Evolutionary conservation across 2,888 invertebrate genomes (phyloP).

Genomic region (Thecocarcelia acutangulata): DNA sequence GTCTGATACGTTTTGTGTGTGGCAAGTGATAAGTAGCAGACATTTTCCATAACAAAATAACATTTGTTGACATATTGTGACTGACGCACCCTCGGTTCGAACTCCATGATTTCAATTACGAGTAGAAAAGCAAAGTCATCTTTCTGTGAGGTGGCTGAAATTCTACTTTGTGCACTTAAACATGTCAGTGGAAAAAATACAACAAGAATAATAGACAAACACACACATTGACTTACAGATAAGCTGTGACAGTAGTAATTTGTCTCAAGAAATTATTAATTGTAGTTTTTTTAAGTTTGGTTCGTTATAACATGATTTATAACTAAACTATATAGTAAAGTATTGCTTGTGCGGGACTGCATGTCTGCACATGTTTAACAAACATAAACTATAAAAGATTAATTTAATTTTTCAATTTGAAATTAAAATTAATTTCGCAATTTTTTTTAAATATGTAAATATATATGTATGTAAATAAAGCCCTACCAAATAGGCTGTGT

Average conservation of each 20-base stretch:
- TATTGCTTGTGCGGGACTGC: neutral
- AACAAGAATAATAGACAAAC: slow-evolving; percentile 1
- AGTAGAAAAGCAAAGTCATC: slow-evolving; percentile 1
- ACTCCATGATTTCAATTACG: slow-evolving; percentile 2
- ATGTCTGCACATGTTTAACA: neutral
- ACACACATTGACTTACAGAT: slow-evolving; percentile 65
- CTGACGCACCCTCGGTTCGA: slow-evolving; percentile 50
- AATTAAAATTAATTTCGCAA: slow-evolving; percentile 50
- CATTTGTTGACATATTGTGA: slow-evolving; percentile 11
- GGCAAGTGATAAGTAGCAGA: slow-evolving; percentile 65
- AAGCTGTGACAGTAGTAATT: slow-evolving; percentile 70
- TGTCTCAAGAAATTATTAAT: slow-evolving; percentile 56
- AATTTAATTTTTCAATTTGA: slow-evolving; percentile 3
- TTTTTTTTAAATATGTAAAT: neutral
- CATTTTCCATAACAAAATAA: slow-evolving; percentile 54
- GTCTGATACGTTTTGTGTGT: slow-evolving; percentile 36
- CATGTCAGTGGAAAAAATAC: neutral
- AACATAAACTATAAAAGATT: neutral
- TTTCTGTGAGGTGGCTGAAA: slow-evolving; percentile 46
- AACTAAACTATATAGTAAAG: neutral
- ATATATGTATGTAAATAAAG: too few species aligned
- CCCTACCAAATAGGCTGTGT: slow-evolving; percentile 36
- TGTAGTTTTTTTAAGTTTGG: slow-evolving; percentile 12
- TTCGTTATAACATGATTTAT: slow-evolving; percentile 28
- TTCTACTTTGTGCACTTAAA: neutral